Conservation (phyloP, 92 coral and sea anemone species). For the Pocillopora meandrina region DNA sequence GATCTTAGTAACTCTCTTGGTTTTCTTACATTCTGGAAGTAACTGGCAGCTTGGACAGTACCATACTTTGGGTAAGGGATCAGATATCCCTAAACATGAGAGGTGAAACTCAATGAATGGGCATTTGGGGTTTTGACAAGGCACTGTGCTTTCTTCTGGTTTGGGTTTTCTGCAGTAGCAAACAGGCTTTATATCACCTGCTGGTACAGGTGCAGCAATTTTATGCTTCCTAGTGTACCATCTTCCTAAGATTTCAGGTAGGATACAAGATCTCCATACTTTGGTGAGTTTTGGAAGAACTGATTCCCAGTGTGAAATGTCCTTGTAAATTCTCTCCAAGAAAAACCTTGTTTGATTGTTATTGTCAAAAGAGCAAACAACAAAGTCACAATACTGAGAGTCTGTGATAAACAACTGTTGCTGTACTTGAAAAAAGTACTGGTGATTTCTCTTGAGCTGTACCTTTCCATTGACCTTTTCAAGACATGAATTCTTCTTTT, state of each 20-base stretch:
- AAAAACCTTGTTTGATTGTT: too few species aligned
- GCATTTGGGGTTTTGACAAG: conserved; percentile 46
- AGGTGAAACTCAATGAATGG: conserved; percentile 41
- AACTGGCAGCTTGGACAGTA: conserved; percentile 56
- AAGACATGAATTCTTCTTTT: too few species aligned
- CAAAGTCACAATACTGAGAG: too few species aligned
- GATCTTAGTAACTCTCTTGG: conserved; percentile 8
- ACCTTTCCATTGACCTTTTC: too few species aligned
- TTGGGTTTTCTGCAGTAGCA: conserved; percentile 44
- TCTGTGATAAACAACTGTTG: too few species aligned
- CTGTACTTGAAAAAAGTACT: too few species aligned
- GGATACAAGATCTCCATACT: conserved; percentile 54
- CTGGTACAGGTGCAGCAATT: background rate
- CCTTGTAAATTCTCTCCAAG: conserved; percentile 51
- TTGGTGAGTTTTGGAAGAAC: conserved; percentile 50
- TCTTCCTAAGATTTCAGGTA: conserved; percentile 61
- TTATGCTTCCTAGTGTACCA: conserved; percentile 69
- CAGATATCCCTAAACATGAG: conserved; percentile 40
- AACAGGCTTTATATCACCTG: background rate
- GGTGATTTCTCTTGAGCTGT: too few species aligned
- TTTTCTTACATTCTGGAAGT: conserved; percentile 45
- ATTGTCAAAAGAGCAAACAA: too few species aligned
- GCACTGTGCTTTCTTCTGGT: conserved; percentile 18
- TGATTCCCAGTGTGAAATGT: conserved; percentile 52
- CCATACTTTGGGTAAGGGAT: conserved; percentile 50